These are phyloP conservation scores for Macaca fascicularis DNA, from an alignment of 2,113 vertebrate genomes.

Conservation along the genomic window T2T-MFA8v1.1 NC_088394.1:21086001-21086500, in stretches of 20 bases:
- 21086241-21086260: no score
- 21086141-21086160: neutral
- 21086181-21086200: accelerated
- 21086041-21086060: accelerated
- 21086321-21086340: no score
- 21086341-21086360: no score
- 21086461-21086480: no score
- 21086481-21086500: no score
- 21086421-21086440: no score
- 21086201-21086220: accelerated
- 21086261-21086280: neutral
- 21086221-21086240: accelerated
- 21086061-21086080: neutral
- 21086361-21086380: no score
- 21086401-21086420: no score
- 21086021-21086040: neutral
- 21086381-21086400: no score
- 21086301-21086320: neutral
- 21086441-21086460: no score
- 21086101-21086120: neutral
- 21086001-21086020: neutral
- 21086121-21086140: no score
- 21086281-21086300: neutral
- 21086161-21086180: neutral
- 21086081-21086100: neutral